phyloP scores from a whole-genome alignment of 1,140 invertebrate species.

The Geopemphigus sp. region DNA sequence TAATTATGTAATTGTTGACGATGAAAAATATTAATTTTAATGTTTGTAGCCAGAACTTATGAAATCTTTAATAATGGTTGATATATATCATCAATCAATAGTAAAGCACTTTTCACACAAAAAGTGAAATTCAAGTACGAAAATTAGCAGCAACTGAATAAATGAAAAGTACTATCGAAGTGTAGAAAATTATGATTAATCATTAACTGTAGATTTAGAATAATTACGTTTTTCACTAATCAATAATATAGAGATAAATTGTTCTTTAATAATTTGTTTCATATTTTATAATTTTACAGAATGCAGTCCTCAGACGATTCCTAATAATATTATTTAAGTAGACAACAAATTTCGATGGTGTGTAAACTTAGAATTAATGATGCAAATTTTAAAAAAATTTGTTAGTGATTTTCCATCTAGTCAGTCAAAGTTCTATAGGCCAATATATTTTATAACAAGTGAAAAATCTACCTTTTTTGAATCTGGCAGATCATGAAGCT shows the following conservation, averaged over 20 bases:
- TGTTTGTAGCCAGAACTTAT: too few relatives aligned
- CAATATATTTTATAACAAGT: constrained; percentile 80
- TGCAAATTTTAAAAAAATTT: constrained; percentile 62
- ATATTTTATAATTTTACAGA: constrained; percentile 55
- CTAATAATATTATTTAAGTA: constrained; percentile 74
- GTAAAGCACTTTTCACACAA: too few relatives aligned
- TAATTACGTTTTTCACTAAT: too few relatives aligned
- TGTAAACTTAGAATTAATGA: constrained; percentile 69
- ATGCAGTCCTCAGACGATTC: constrained; percentile 63
- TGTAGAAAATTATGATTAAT: constrained; percentile 37
- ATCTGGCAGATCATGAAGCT: constrained; percentile 66
- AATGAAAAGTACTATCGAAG: constrained; percentile 56
- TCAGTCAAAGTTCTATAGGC: constrained; percentile 63
- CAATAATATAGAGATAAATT: not conserved
- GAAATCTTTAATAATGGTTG: too few relatives aligned
- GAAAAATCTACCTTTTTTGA: constrained; percentile 74
- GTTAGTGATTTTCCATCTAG: constrained; percentile 65
- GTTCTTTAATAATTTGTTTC: not conserved
- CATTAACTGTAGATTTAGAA: not conserved
- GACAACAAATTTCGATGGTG: constrained; percentile 69
- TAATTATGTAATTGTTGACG: too few relatives aligned
- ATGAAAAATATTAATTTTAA: too few relatives aligned
- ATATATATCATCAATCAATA: too few relatives aligned
- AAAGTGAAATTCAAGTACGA: too few relatives aligned
- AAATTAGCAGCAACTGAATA: constrained; percentile 61